Evolutionary conservation across 2,113 vertebrate genomes (phyloP).

Genomic region (Numida meleagris): DNA sequence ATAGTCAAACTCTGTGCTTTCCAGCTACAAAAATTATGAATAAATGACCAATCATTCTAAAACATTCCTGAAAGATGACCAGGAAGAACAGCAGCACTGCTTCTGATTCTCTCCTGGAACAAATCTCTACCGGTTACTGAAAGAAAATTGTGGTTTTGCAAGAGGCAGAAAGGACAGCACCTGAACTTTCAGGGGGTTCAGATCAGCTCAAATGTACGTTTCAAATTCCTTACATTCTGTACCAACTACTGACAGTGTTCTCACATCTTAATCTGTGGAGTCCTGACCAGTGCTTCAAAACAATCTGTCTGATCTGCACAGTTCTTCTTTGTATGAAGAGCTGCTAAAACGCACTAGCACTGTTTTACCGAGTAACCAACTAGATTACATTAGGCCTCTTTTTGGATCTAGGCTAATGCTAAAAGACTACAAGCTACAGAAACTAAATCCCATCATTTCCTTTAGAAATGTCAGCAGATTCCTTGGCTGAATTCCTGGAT

Average conservation of each 20-base stretch:
- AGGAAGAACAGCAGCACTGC: slow-evolving; percentile 5
- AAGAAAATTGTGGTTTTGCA: background rate
- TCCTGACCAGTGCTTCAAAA: background rate
- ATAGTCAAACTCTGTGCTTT: background rate
- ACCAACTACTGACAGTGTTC: background rate
- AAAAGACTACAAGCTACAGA: background rate
- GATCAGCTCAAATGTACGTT: background rate
- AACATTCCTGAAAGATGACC: background rate
- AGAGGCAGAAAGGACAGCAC: background rate
- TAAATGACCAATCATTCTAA: background rate
- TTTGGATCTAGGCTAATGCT: background rate
- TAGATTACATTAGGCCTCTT: background rate
- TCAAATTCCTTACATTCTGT: background rate
- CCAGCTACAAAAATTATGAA: background rate
- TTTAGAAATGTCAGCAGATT: background rate
- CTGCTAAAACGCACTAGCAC: background rate
- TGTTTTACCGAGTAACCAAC: background rate
- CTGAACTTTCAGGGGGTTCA: background rate
- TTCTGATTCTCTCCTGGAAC: background rate
- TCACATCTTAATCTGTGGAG: background rate
- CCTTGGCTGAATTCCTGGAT: background rate
- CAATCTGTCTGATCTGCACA: background rate
- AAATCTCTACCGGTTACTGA: background rate
- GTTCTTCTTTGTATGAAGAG: background rate
- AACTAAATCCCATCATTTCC: background rate